Evolutionary conservation across 2,113 vertebrate species (phyloP).

Genomic region (Cnemophilus loriae): DNA sequence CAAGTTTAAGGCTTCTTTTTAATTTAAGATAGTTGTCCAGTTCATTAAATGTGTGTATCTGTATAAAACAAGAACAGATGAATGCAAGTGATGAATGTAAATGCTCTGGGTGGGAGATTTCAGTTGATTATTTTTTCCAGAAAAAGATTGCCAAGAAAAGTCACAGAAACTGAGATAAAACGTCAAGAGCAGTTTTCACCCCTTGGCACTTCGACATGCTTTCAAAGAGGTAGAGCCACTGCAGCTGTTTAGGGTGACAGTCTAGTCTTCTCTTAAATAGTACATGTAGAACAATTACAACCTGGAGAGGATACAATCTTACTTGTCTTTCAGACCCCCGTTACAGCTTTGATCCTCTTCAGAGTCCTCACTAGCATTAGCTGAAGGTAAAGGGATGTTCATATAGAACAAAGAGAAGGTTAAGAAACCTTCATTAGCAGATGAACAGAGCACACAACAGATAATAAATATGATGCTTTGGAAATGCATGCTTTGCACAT

Average conservation of each 20-base stretch:
- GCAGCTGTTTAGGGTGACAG: neutral
- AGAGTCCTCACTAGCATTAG: neutral
- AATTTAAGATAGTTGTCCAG: neutral
- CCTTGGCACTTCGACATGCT: neutral
- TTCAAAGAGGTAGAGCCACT: neutral
- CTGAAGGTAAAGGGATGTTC: neutral
- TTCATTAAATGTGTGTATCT: neutral
- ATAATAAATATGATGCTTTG: neutral
- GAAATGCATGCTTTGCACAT: neutral
- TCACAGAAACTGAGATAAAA: neutral
- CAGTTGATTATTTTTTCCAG: neutral
- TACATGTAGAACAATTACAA: rapidly evolving
- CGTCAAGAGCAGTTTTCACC: neutral
- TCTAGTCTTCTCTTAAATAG: neutral
- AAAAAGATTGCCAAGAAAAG: neutral
- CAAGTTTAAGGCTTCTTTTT: neutral
- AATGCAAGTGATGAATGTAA: neutral
- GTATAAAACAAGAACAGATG: neutral
- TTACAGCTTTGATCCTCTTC: neutral
- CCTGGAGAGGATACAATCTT: neutral
- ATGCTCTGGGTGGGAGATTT: neutral
- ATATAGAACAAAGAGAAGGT: neutral
- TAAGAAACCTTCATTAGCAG: neutral
- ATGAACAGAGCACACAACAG: neutral
- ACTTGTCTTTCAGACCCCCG: neutral